Evolutionary conservation across 2,888 invertebrate species (phyloP).

Genomic region (Steinernema scapterisci): DNA sequence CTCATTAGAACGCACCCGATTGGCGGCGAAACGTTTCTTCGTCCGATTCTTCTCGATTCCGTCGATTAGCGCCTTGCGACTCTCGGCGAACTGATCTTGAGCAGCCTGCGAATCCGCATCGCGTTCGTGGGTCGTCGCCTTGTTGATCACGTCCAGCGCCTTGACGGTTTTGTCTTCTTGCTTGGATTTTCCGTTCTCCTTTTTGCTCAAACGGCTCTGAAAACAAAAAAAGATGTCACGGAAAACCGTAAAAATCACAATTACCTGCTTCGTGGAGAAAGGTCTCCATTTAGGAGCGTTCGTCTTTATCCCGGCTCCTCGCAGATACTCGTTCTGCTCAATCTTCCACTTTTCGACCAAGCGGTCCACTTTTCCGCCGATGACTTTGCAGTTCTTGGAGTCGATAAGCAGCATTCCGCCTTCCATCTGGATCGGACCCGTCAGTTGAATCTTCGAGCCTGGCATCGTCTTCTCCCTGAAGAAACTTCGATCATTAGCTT

Average conservation of each 20-base stretch:
- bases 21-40: neutral
- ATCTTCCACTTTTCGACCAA: constrained; percentile 59
- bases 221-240: neutral
- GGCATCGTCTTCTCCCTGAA: constrained; percentile 53
- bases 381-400: constrained; percentile 43
- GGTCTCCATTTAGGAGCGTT: constrained; percentile 52
- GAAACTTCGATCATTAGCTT: neutral
- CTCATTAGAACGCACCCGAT: neutral
- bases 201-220: neutral
- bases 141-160: neutral
- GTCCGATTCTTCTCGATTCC: neutral
- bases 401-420: constrained; percentile 47
- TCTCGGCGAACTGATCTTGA: neutral
- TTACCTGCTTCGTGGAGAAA: constrained; percentile 41
- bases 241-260: neutral
- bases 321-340: constrained; percentile 41
- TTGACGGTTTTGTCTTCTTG: neutral
- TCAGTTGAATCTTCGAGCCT: constrained; percentile 51
- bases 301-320: neutral
- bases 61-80: constrained; percentile 4
- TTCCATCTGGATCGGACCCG: constrained; percentile 48
- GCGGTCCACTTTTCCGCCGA: constrained; percentile 57
- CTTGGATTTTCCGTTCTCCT: neutral
- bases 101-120: neutral
- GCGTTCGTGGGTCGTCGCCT: neutral